These are phyloP conservation scores for Lutjanus argentimaculatus DNA, from an alignment of 2,797 vertebrate genomes.

Conservation along the genomic window DNA sequence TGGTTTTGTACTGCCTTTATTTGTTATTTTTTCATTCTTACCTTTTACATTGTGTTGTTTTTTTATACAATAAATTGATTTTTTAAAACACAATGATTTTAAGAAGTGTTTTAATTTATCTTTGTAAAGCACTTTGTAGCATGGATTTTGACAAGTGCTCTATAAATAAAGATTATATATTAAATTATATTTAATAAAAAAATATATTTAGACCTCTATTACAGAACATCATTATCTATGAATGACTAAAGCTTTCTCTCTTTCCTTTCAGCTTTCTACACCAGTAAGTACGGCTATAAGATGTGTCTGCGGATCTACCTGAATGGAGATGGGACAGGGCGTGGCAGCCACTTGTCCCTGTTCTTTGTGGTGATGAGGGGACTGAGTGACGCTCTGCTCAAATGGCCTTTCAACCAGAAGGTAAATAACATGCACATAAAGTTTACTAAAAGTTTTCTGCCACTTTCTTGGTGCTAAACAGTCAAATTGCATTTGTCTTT, in stretches of 20 bases:
- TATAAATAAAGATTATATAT: too few species aligned
- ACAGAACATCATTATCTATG: background rate
- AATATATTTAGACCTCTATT: background rate
- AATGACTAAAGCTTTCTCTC: background rate
- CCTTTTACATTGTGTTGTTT: too few species aligned
- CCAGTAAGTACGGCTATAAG: constrained; percentile 98
- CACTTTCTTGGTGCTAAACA: background rate
- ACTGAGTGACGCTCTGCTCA: constrained; percentile 93
- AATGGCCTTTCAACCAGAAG: constrained; percentile 99
- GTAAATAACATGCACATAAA: constrained; percentile 68
- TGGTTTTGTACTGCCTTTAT: too few species aligned
- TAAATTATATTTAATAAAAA: too few species aligned
- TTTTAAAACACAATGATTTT: too few species aligned
- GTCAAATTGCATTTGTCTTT: background rate
- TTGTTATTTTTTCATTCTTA: too few species aligned
- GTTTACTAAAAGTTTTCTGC: background rate
- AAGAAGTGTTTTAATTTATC: too few species aligned
- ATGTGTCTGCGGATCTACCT: constrained; percentile 98
- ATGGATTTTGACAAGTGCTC: too few species aligned
- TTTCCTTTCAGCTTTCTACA: constrained; percentile 92
- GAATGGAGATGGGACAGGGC: constrained; percentile 96
- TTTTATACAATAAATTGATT: too few species aligned
- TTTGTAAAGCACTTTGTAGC: too few species aligned
- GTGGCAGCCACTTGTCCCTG: constrained; percentile 94
- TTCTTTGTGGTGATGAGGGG: constrained; percentile 99